A percentile compares a stretch with the other conserved stretches of the same genome.
These are phyloP conservation scores for Apis laboriosa DNA, from an alignment of 1,140 invertebrate genomes.

Conservation along the genomic window DNA sequence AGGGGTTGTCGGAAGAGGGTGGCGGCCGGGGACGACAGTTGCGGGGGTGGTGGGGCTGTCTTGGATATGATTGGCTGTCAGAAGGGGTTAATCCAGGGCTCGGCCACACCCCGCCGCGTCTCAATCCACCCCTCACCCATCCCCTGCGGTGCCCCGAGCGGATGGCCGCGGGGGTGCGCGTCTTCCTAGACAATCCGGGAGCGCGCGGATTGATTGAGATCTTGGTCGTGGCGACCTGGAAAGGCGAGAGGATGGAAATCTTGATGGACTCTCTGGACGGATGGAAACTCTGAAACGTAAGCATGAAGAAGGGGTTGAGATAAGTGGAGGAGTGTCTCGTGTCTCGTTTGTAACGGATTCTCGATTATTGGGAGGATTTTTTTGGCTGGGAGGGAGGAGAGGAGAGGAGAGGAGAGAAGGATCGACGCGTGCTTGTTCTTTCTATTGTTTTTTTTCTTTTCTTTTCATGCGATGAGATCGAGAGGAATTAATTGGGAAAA, in stretches of 20 bases:
- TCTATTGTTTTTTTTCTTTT: too few species aligned
- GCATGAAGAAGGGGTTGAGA: not conserved
- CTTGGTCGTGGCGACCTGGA: not conserved
- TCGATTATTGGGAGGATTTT: not conserved
- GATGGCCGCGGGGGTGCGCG: not conserved
- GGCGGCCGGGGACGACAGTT: slow-evolving; percentile 59
- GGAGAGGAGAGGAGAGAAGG: not conserved
- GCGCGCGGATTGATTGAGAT: slow-evolving; percentile 46
- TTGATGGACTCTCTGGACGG: slow-evolving; percentile 30
- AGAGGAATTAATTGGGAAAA: too few species aligned
- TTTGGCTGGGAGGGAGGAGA: not conserved
- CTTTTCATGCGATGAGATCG: too few species aligned
- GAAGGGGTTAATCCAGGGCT: slow-evolving; percentile 64
- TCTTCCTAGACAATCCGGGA: slow-evolving; percentile 1
- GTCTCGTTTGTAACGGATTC: not conserved
- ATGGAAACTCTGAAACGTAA: not conserved
- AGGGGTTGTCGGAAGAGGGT: slow-evolving; percentile 53
- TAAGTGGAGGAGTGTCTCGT: not conserved
- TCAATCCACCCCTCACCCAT: slow-evolving; percentile 66
- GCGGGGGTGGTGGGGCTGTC: slow-evolving; percentile 63
- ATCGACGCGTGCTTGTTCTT: too few species aligned
- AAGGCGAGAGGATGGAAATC: not conserved
- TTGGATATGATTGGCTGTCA: slow-evolving; percentile 71
- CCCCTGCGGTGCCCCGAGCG: slow-evolving; percentile 22
- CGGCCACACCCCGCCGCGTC: slow-evolving; percentile 69